Evolutionary conservation across 2,888 invertebrate species (phyloP).

Genomic region (Chymomyza procnemis): DNA sequence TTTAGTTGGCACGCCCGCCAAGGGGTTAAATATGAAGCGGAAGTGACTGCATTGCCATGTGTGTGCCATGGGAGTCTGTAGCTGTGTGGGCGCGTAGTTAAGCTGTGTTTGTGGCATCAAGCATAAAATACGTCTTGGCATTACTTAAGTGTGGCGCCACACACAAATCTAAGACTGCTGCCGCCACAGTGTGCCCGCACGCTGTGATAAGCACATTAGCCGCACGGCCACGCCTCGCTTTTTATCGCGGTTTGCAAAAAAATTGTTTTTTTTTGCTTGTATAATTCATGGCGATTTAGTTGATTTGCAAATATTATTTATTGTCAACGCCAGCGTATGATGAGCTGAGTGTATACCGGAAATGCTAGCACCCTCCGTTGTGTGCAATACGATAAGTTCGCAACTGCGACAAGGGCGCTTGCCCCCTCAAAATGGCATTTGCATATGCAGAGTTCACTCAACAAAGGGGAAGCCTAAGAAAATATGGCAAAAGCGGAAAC

Average conservation of each 20-base stretch:
- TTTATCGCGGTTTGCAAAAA: constrained; percentile 41
- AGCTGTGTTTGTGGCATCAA: constrained; percentile 48
- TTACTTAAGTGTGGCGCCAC: constrained; percentile 9
- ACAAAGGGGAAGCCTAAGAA: constrained; percentile 42
- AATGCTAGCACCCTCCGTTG: constrained; percentile 16
- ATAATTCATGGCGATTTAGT: constrained; percentile 61
- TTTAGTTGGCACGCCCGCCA: constrained; percentile 62
- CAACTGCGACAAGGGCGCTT: constrained; percentile 2
- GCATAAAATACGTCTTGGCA: constrained; percentile 52
- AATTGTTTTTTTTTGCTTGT: constrained; percentile 18
- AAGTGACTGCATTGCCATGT: constrained; percentile 29
- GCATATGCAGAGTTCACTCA: constrained; percentile 42
- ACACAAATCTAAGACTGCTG: constrained; percentile 9
- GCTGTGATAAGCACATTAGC: constrained; percentile 38
- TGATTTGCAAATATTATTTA: constrained; percentile 74
- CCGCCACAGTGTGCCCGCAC: not conserved
- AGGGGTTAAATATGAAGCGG: constrained; percentile 40
- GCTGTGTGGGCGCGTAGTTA: constrained; percentile 4
- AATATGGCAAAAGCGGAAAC: constrained; percentile 35
- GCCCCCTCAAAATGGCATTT: constrained; percentile 49
- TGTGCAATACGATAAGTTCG: constrained; percentile 54
- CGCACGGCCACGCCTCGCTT: constrained; percentile 34
- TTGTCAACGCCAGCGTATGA: constrained; percentile 61
- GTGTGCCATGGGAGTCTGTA: constrained; percentile 7
- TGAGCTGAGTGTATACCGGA: constrained; percentile 7